Conservation (phyloP, 2,113 vertebrate genomes). For the Semnopithecus entellus region DNA sequence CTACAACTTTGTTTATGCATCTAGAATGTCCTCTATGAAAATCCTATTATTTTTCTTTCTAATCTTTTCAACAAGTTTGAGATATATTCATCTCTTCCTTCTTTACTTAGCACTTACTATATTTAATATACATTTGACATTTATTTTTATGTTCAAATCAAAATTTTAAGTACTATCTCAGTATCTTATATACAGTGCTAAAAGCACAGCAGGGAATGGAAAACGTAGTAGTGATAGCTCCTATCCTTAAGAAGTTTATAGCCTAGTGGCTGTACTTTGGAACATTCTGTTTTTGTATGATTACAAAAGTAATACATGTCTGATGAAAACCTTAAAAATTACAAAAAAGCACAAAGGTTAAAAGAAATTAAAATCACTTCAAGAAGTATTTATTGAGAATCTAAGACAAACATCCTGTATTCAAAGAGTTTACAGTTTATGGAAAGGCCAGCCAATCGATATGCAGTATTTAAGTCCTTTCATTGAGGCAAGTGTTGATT, state of each 20-base stretch:
- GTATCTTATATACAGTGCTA: neutral
- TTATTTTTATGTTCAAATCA: conserved; percentile 34
- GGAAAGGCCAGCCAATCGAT: neutral
- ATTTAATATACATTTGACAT: conserved; percentile 16
- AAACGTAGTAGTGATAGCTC: neutral
- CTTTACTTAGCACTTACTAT: conserved; percentile 3
- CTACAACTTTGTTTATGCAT: neutral
- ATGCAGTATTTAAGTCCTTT: neutral
- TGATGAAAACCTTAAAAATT: conserved; percentile 39
- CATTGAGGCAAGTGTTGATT: conserved; percentile 4
- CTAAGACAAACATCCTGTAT: neutral
- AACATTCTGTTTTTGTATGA: conserved; percentile 13
- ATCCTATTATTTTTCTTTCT: neutral
- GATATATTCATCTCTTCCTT: neutral
- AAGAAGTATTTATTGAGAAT: conserved; percentile 29
- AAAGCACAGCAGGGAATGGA: conserved; percentile 14
- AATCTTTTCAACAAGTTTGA: conserved; percentile 25
- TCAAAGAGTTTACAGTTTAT: neutral
- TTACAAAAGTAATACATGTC: conserved; percentile 13
- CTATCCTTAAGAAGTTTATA: neutral
- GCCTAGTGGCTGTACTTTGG: neutral
- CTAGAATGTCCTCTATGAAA: neutral
- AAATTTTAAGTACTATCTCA: neutral
- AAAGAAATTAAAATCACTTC: conserved; percentile 37
- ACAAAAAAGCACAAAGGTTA: neutral